phyloP scores from a whole-genome alignment of 2,797 vertebrate genomes.

The Poecilia velifera region DNA sequence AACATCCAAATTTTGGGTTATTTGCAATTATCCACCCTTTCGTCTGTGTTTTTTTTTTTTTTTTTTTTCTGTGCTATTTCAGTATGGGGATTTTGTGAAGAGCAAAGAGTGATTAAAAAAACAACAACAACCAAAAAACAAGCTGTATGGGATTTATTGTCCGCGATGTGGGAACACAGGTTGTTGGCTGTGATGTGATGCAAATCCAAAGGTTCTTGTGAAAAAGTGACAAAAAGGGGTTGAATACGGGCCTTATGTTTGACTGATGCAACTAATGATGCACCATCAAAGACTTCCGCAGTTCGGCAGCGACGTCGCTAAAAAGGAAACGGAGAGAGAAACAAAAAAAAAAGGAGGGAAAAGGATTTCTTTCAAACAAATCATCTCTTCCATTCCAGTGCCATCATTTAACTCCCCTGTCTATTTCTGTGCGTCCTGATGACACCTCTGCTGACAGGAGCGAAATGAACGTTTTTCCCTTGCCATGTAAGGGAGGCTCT shows the following conservation, averaged over 20 bases:
- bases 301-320: slow-evolving; percentile 9
- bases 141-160: slow-evolving; percentile 57
- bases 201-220: slow-evolving; percentile 51
- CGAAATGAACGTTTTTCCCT: slow-evolving; percentile 42
- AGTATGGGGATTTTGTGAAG: slow-evolving; percentile 55
- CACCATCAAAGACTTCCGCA: slow-evolving; percentile 50
- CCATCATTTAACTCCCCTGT: slow-evolving; percentile 12
- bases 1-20: slow-evolving; percentile 79
- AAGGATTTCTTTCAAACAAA: slow-evolving; percentile 29
- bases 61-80: slow-evolving; percentile 53
- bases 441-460: slow-evolving; percentile 50
- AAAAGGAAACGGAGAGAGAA: slow-evolving; percentile 18
- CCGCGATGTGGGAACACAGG: slow-evolving; percentile 47
- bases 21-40: slow-evolving; percentile 77
- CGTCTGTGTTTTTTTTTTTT: slow-evolving; percentile 34
- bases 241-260: slow-evolving; percentile 34
- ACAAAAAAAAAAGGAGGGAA: not conserved
- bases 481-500: slow-evolving; percentile 37
- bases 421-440: slow-evolving; percentile 22
- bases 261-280: slow-evolving; percentile 60
- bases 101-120: slow-evolving; percentile 30
- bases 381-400: slow-evolving; percentile 8
- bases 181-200: slow-evolving; percentile 54
- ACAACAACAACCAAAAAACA: not conserved
- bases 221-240: slow-evolving; percentile 32